Percentiles rank a stretch among this genome's conserved stretches.
These are phyloP conservation scores for Neofelis nebulosa DNA, from an alignment of 2,113 vertebrate species.

Conservation along the genomic window DNA sequence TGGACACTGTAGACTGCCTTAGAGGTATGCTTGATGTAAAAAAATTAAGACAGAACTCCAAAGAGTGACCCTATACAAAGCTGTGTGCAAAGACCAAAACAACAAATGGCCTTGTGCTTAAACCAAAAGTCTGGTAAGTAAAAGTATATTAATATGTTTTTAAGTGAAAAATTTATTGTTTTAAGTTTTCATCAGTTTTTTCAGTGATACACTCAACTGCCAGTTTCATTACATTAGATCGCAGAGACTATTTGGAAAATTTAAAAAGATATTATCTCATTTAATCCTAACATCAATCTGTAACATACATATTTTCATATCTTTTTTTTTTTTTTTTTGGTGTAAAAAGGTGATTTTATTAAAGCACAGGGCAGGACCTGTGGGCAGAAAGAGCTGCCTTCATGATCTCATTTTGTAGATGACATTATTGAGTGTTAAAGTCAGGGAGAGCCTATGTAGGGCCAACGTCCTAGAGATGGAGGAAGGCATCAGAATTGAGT, in stretches of 20 bases:
- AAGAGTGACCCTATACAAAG: neutral
- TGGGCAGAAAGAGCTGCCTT: neutral
- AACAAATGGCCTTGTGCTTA: conserved; percentile 19
- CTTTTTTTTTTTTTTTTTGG: too few relatives aligned
- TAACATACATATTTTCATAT: neutral
- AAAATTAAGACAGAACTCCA: neutral
- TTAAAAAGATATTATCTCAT: neutral
- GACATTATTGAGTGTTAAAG: neutral
- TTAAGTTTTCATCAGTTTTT: neutral
- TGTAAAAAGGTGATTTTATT: too few relatives aligned
- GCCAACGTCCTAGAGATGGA: neutral
- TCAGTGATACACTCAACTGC: neutral
- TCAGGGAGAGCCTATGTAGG: neutral
- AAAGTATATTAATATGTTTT: neutral
- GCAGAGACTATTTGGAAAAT: neutral
- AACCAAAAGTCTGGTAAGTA: neutral
- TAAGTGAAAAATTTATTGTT: neutral
- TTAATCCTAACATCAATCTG: neutral
- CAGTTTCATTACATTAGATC: neutral
- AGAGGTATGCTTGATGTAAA: neutral
- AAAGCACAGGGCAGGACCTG: too few relatives aligned
- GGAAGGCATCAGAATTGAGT: neutral
- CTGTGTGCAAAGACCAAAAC: neutral
- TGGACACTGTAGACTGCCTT: neutral
- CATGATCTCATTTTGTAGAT: neutral